Percentiles rank a stretch among this genome's conserved stretches.
Evolutionary conservation across 30 jellyfish, hydroid and myxozoan species (phyloP).

Genomic region (Mastigias papua): DNA sequence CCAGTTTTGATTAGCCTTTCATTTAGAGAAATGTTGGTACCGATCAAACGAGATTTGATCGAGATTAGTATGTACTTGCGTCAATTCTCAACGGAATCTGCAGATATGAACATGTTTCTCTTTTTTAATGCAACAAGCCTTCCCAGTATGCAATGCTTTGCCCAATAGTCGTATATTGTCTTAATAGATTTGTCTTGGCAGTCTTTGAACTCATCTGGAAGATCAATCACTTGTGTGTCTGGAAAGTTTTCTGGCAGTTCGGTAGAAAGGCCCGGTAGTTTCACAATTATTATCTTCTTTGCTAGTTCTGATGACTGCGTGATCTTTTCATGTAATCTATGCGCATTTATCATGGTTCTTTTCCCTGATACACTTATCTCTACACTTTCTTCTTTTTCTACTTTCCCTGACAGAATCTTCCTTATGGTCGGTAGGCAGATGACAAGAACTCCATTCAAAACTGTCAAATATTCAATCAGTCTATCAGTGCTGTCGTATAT

Average conservation of each 20-base stretch:
- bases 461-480: not conserved
- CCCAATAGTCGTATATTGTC: not conserved
- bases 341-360: not conserved
- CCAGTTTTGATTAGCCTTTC: too few relatives aligned
- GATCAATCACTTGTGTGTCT: not conserved
- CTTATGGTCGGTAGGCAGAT: not conserved
- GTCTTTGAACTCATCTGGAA: not conserved
- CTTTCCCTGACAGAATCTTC: conserved; percentile 7
- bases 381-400: not conserved
- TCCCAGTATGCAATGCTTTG: conserved; percentile 10
- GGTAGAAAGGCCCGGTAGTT: not conserved
- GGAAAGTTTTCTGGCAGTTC: not conserved
- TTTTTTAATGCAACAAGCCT: not conserved
- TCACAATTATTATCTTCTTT: conserved; percentile 1
- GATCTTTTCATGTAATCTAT: conserved; percentile 2
- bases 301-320: not conserved
- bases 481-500: conserved; percentile 10
- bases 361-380: not conserved
- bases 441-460: conserved; percentile 10
- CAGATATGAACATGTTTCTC: not conserved
- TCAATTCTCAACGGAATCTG: not conserved
- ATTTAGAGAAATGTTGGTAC: too few relatives aligned
- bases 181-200: not conserved
- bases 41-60: too few relatives aligned
- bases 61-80: not conserved